Conservation (phyloP, 2,113 vertebrate genomes). For the Coptodon rendalli region DNA sequence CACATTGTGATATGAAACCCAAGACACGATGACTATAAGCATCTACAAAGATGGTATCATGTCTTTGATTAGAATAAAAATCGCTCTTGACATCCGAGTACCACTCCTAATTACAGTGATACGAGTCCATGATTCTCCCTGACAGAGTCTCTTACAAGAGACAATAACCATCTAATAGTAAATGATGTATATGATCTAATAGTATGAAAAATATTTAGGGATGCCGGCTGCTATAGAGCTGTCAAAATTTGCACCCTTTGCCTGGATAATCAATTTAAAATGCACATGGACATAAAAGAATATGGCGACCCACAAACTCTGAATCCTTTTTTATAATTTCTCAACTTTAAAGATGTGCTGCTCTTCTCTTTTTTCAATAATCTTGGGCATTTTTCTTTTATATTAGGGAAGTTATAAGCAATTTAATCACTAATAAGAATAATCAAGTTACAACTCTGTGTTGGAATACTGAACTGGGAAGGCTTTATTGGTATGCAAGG, state of each 20-base stretch:
- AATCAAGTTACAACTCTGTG: not conserved
- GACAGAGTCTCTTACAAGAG: not conserved
- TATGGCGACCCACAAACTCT: not conserved
- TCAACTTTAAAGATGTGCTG: not conserved
- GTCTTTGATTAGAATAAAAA: conserved; percentile 18
- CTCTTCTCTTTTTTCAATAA: not conserved
- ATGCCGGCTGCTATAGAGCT: not conserved
- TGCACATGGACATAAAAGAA: not conserved
- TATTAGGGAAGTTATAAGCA: not conserved
- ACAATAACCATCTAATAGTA: not conserved
- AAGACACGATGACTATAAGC: not conserved
- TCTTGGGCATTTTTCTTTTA: not conserved
- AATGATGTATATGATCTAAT: not conserved
- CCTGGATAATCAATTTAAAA: not conserved
- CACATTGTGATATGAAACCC: not conserved
- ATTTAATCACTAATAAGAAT: not conserved
- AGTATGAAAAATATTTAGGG: not conserved
- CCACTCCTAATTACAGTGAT: conserved; percentile 4
- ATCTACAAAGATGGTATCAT: not conserved
- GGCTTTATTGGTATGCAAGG: not conserved
- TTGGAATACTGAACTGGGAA: not conserved
- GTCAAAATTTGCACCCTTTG: not conserved
- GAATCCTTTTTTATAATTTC: not conserved
- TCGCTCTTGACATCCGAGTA: not conserved
- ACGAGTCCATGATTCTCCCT: not conserved